Evolutionary conservation across 2,113 vertebrate species (phyloP).

Genomic region (Colossoma macropomum): DNA sequence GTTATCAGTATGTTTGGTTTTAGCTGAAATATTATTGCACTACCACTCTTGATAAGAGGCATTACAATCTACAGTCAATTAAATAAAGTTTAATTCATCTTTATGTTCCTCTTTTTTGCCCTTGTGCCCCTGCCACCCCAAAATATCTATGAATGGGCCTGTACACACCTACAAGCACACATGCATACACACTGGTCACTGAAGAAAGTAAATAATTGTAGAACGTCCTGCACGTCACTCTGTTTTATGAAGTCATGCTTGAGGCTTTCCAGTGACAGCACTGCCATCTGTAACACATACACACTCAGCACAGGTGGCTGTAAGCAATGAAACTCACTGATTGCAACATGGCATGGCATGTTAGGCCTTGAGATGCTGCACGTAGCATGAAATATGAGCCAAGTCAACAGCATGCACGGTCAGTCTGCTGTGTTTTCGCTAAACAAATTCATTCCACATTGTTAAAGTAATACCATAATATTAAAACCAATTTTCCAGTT

Average conservation of each 20-base stretch:
- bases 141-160: background rate
- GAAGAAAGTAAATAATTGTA: conserved; percentile 44
- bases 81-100: no score
- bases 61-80: no score
- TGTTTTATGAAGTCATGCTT: conserved; percentile 27
- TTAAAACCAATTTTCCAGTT: no score
- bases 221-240: conserved; percentile 19
- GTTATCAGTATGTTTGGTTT: no score
- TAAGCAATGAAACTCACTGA: conserved; percentile 5
- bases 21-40: no score
- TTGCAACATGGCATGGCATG: conserved; percentile 21
- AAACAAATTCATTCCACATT: background rate
- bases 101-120: no score
- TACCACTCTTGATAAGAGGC: no score
- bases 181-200: background rate
- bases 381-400: conserved; percentile 32
- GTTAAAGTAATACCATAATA: no score
- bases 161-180: background rate
- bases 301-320: conserved; percentile 21
- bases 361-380: conserved; percentile 22
- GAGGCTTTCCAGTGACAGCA: conserved; percentile 33
- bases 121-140: no score
- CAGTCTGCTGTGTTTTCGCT: background rate
- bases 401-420: background rate
- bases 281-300: conserved; percentile 46